Percentiles rank a stretch among this genome's conserved stretches.
These are phyloP conservation scores for Pipa parva DNA, from an alignment of 2,113 vertebrate genomes.

Conservation along the genomic window DNA sequence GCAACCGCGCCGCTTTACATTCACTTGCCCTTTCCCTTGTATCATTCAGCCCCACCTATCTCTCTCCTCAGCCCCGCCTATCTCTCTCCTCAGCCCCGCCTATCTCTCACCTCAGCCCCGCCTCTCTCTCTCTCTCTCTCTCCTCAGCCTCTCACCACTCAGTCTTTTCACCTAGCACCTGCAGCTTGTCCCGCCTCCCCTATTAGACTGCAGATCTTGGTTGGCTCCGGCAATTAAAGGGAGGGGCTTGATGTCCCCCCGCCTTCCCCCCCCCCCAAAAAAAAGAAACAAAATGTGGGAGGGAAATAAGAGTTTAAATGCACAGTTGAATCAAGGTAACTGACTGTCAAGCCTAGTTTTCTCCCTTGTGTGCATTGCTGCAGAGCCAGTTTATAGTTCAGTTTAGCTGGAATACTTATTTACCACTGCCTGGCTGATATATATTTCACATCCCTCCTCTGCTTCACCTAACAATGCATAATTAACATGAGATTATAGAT, in stretches of 20 bases:
- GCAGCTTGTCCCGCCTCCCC: slow-evolving; percentile 10
- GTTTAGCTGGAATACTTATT: too few species aligned
- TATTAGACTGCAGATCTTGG: background rate
- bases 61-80: background rate
- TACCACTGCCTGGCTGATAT: too few species aligned
- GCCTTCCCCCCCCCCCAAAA: too few species aligned
- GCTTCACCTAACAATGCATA: too few species aligned
- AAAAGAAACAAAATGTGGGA: background rate
- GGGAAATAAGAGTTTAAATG: background rate
- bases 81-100: background rate
- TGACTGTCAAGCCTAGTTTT: too few species aligned
- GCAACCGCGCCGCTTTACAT: too few species aligned
- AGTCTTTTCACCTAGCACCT: slow-evolving; percentile 31
- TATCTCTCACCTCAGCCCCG: background rate
- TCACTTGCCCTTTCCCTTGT: background rate
- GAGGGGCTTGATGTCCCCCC: slow-evolving; percentile 9
- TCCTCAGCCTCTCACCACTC: slow-evolving; percentile 7
- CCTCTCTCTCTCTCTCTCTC: slow-evolving; percentile 40
- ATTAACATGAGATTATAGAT: too few species aligned
- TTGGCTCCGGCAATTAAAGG: background rate
- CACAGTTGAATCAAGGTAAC: background rate
- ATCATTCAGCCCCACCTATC: background rate
- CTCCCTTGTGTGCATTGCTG: too few species aligned
- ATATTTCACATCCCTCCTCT: too few species aligned
- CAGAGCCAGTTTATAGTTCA: too few species aligned